Evolutionary conservation across 2,797 vertebrate genomes (phyloP).

Genomic region (Pipistrellus pipistrellus): DNA sequence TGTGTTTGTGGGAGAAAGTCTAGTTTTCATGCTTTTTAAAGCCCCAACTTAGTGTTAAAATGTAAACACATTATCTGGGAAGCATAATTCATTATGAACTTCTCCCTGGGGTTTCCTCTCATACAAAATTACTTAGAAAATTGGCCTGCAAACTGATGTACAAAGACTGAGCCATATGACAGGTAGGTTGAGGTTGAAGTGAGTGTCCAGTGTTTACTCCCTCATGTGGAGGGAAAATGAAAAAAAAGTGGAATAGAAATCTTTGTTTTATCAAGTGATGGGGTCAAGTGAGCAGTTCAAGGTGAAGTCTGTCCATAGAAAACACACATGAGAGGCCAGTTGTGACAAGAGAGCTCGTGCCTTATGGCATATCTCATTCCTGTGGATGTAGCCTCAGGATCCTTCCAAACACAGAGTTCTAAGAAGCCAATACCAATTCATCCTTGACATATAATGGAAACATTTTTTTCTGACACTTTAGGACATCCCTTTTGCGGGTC

Average conservation of each 20-base stretch:
- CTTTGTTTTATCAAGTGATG: neutral
- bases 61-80: neutral
- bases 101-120: neutral
- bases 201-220: neutral
- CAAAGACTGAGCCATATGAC: neutral
- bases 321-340: neutral
- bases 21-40: conserved; percentile 30
- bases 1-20: neutral
- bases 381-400: neutral
- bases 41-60: conserved; percentile 12
- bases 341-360: neutral
- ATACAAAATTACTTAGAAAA: conserved; percentile 37
- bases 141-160: neutral
- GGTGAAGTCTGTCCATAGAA: neutral
- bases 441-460: neutral
- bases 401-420: neutral
- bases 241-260: neutral
- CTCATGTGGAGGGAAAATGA: neutral
- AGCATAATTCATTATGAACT: neutral
- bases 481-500: neutral
- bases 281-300: neutral
- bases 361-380: neutral
- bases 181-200: neutral
- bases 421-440: neutral
- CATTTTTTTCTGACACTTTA: neutral